Conservation (phyloP, 2,113 vertebrate species). For the Acrocephalus arundinaceus region DNA sequence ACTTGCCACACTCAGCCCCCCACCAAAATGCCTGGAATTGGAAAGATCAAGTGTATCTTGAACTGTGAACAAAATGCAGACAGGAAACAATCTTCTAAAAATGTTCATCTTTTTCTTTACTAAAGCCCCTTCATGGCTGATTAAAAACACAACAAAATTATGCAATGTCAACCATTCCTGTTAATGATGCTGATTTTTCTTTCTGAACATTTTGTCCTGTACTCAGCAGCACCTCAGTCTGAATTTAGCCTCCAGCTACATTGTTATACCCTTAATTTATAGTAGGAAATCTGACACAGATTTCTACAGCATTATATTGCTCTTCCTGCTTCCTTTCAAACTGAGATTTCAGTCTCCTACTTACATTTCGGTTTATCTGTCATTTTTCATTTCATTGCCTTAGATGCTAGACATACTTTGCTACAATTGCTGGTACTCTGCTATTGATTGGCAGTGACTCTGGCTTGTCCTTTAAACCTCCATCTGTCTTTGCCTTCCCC, state of each 20-base stretch:
- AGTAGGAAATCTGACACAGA: conserved; percentile 14
- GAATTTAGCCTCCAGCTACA: conserved; percentile 16
- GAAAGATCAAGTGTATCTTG: neutral
- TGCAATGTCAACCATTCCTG: neutral
- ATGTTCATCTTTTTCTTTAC: neutral
- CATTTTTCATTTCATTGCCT: conserved; percentile 2
- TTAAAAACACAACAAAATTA: neutral
- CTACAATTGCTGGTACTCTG: neutral
- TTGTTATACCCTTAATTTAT: conserved; percentile 9
- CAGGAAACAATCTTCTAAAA: neutral
- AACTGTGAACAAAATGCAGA: neutral
- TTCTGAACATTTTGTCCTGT: neutral
- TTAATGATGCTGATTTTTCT: neutral
- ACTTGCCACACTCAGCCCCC: neutral
- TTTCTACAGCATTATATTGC: neutral
- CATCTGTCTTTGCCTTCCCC: conserved; percentile 39
- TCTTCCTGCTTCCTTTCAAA: neutral
- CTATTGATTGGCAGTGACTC: neutral
- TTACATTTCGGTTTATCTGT: neutral
- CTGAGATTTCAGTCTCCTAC: neutral
- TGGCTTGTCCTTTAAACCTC: neutral
- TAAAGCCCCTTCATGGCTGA: neutral
- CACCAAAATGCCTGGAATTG: neutral
- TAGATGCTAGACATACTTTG: neutral
- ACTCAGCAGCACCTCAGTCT: neutral